Evolutionary conservation across 2,888 invertebrate species (phyloP).

Genomic region (Aleiodes leptofemur): DNA sequence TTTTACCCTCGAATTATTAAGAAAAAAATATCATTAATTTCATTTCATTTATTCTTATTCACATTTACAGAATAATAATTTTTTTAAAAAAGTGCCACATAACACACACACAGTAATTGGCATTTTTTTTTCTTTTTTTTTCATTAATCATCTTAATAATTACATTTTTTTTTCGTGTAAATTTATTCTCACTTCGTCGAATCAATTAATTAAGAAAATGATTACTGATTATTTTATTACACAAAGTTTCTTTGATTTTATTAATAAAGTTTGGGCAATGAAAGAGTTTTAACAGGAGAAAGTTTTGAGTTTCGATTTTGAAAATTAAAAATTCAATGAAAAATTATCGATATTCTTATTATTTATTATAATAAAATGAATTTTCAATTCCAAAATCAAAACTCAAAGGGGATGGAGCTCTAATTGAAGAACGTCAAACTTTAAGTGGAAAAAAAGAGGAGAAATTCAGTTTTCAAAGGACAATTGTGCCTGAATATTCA

Average conservation of each 20-base stretch:
- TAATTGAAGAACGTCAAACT: too few species aligned
- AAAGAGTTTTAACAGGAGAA: too few species aligned
- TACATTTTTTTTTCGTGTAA: conserved; percentile 3
- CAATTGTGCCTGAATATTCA: too few species aligned
- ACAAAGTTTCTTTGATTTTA: conserved; percentile 1
- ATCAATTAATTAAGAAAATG: conserved; percentile 2
- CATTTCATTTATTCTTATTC: conserved; percentile 27
- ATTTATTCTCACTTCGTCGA: conserved; percentile 22
- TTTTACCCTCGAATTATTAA: not conserved
- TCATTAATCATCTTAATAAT: conserved; percentile 6
- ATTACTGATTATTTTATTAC: not conserved
- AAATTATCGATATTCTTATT: too few species aligned
- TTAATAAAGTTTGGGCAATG: too few species aligned
- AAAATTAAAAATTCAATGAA: too few species aligned
- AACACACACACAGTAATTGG: conserved; percentile 15
- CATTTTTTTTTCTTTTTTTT: conserved; percentile 15
- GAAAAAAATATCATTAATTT: not conserved
- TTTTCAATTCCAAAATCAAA: too few species aligned
- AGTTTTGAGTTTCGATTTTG: too few species aligned
- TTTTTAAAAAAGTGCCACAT: conserved; percentile 32
- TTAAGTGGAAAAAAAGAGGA: too few species aligned
- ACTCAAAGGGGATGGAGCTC: too few species aligned
- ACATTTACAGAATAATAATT: conserved; percentile 29
- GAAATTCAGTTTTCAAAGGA: too few species aligned
- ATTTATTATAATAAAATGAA: too few species aligned